A percentile compares a stretch with the other conserved stretches of the same genome.
Evolutionary conservation across 2,113 vertebrate genomes (phyloP).

Genomic region (Etia nguti): DNA sequence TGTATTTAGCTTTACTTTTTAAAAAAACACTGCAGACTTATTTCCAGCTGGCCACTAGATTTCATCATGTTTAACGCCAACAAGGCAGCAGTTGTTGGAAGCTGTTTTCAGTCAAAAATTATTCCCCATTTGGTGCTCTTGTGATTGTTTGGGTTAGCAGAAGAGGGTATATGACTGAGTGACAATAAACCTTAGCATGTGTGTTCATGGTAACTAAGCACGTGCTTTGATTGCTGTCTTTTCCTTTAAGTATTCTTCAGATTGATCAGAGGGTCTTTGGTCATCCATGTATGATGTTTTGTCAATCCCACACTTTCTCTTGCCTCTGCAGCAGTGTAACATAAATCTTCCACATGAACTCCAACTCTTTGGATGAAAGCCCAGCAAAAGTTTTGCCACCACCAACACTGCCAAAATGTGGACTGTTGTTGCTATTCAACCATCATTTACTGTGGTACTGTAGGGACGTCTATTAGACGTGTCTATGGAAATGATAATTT

Average conservation of each 20-base stretch:
- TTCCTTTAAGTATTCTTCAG: background rate
- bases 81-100: background rate
- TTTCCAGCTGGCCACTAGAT: background rate
- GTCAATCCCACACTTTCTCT: background rate
- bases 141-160: background rate
- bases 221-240: background rate
- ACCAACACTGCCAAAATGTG: background rate
- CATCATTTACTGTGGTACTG: background rate
- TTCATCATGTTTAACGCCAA: background rate
- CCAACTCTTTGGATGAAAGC: background rate
- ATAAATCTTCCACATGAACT: background rate
- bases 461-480: background rate
- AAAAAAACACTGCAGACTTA: background rate
- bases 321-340: background rate
- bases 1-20: background rate
- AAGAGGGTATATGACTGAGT: background rate
- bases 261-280: background rate
- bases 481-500: no score
- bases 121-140: background rate
- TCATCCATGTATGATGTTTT: background rate
- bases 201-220: background rate
- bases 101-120: background rate
- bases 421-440: background rate
- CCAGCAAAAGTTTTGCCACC: background rate
- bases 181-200: background rate